Conservation (phyloP, 2,113 vertebrate genomes). For the Andinoacara biseriatus region DNA sequence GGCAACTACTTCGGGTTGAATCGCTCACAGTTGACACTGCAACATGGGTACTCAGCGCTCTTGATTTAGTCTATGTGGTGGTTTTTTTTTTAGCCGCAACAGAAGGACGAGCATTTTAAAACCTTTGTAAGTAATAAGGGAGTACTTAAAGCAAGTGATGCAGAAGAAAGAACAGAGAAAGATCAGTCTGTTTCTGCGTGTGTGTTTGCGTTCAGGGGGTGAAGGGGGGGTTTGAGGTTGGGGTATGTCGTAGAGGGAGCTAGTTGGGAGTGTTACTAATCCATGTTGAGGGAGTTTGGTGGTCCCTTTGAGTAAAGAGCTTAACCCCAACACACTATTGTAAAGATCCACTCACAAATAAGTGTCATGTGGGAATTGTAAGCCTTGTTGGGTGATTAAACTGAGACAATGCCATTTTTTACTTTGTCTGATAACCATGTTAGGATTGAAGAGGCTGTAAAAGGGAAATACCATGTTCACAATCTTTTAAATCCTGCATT, state of each 20-base stretch:
- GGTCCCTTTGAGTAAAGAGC: slow-evolving; percentile 63
- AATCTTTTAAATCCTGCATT: slow-evolving; percentile 8
- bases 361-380: slow-evolving; percentile 58
- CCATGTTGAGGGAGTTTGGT: slow-evolving; percentile 59
- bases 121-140: slow-evolving; percentile 25
- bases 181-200: slow-evolving; percentile 4
- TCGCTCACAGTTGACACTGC: slow-evolving; percentile 63
- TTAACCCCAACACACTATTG: slow-evolving; percentile 66
- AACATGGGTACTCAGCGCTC: slow-evolving; percentile 41
- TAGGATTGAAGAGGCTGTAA: not conserved
- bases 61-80: slow-evolving; percentile 45
- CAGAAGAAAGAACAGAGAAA: not conserved
- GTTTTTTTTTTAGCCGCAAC: slow-evolving; percentile 61
- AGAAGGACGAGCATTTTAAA: slow-evolving; percentile 40
- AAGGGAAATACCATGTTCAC: slow-evolving; percentile 3
- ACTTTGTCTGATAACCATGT: slow-evolving; percentile 40
- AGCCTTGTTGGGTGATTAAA: slow-evolving; percentile 64
- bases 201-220: not conserved
- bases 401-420: slow-evolving; percentile 44
- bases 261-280: slow-evolving; percentile 69
- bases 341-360: slow-evolving; percentile 67
- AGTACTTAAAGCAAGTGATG: slow-evolving; percentile 28
- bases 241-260: slow-evolving; percentile 18
- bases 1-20: slow-evolving; percentile 68
- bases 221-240: not conserved